Conservation (phyloP, 30 jellyfish, hydroid and myxozoan species). For the Aurelia sp. region DNA sequence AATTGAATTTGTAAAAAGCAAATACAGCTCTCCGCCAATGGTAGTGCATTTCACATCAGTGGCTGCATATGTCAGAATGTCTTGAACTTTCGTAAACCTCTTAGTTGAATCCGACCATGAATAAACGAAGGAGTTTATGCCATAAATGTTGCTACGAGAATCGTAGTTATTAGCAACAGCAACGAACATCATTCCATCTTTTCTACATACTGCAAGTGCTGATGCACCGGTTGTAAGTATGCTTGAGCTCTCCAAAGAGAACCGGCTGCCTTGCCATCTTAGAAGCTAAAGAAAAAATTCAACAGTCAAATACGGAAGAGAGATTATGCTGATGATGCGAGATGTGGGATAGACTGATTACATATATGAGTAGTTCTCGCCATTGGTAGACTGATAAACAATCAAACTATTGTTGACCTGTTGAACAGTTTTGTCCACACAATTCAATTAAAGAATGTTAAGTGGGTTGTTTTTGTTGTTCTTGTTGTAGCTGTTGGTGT, state of each 20-base stretch:
- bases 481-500: too few relatives aligned
- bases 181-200: slow-evolving; percentile 19
- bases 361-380: too few relatives aligned
- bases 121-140: slow-evolving; percentile 63
- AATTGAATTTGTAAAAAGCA: slow-evolving; percentile 53
- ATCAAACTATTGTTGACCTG: too few relatives aligned
- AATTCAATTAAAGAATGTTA: too few relatives aligned
- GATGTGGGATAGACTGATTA: too few relatives aligned
- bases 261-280: slow-evolving; percentile 64
- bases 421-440: too few relatives aligned
- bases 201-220: slow-evolving; percentile 44
- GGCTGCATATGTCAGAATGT: slow-evolving; percentile 71
- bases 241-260: slow-evolving; percentile 49
- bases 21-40: slow-evolving; percentile 48
- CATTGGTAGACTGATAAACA: too few relatives aligned
- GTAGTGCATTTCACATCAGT: slow-evolving; percentile 51
- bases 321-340: too few relatives aligned
- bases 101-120: slow-evolving; percentile 57
- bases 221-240: slow-evolving; percentile 71
- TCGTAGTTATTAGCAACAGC: slow-evolving; percentile 89
- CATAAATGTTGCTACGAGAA: slow-evolving; percentile 41
- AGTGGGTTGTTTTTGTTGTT: too few relatives aligned
- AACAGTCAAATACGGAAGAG: too few relatives aligned
- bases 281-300: slow-evolving; percentile 23
- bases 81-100: slow-evolving; percentile 64